Conservation (phyloP, 2,113 vertebrate species). For the Ploceus nigricollis region DNA sequence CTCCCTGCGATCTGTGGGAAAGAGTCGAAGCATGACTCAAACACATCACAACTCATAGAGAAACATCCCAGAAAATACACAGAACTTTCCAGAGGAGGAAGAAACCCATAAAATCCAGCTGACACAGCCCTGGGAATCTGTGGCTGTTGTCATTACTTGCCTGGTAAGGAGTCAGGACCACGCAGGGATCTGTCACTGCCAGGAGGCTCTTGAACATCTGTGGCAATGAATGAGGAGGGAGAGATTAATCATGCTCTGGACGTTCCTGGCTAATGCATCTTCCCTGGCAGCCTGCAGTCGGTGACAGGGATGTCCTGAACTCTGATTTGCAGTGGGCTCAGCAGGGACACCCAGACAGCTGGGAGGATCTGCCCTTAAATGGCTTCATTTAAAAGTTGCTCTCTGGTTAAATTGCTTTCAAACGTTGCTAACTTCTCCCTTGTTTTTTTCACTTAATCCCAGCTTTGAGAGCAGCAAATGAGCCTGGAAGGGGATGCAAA, state of each 20-base stretch:
- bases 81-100: not conserved
- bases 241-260: conserved; percentile 53
- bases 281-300: not conserved
- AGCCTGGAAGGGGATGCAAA: not conserved
- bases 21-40: accelerated
- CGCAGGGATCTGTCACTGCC: conserved; percentile 29
- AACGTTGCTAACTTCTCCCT: not conserved
- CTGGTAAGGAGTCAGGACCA: conserved; percentile 26
- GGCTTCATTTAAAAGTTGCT: conserved; percentile 24
- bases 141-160: conserved; percentile 20
- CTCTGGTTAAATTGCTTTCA: not conserved
- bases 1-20: not conserved
- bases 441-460: not conserved
- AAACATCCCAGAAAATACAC: not conserved
- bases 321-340: not conserved
- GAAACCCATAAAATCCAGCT: not conserved
- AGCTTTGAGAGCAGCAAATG: not conserved
- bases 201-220: conserved; percentile 63
- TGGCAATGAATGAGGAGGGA: conserved; percentile 25
- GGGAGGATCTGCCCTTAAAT: conserved; percentile 8
- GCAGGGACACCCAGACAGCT: conserved; percentile 18
- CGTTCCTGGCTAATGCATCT: conserved; percentile 21
- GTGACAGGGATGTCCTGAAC: conserved; percentile 39
- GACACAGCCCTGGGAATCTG: not conserved
- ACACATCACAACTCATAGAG: not conserved